A percentile compares a stretch with the other conserved stretches of the same genome.
Conservation (phyloP, 2,797 vertebrate genomes). For the Lagorchestes hirsutus region DNA sequence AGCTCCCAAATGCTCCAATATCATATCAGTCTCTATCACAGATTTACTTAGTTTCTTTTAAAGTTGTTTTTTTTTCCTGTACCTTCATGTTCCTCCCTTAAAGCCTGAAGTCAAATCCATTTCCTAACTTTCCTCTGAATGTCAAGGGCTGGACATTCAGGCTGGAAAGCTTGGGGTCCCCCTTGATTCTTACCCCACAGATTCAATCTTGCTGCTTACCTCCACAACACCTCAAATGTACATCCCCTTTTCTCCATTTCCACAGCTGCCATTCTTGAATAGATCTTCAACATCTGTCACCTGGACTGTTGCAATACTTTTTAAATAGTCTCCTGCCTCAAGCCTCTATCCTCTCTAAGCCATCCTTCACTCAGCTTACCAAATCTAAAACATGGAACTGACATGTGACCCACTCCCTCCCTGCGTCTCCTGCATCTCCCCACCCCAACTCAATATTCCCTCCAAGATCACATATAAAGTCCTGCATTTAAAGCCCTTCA, state of each 20-base stretch:
- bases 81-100: constrained; percentile 26
- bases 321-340: neutral
- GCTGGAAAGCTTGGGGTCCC: neutral
- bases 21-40: neutral
- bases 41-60: constrained; percentile 38
- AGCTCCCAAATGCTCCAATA: neutral
- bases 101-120: constrained; percentile 17
- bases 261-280: neutral
- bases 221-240: neutral
- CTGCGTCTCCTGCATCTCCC: no score
- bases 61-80: constrained; percentile 34
- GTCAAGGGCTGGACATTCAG: neutral
- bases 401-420: neutral
- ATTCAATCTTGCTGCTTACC: neutral
- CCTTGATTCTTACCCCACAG: no score
- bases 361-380: neutral
- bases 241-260: neutral
- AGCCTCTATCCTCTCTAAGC: neutral
- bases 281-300: neutral
- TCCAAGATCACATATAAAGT: neutral
- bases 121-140: neutral
- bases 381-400: neutral
- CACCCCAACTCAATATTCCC: neutral
- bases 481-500: neutral
- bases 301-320: neutral